Percentiles rank a stretch among this genome's conserved stretches.
These are phyloP conservation scores for Pterocles gutturalis DNA, from an alignment of 2,113 vertebrate species.

Conservation along the genomic window DNA sequence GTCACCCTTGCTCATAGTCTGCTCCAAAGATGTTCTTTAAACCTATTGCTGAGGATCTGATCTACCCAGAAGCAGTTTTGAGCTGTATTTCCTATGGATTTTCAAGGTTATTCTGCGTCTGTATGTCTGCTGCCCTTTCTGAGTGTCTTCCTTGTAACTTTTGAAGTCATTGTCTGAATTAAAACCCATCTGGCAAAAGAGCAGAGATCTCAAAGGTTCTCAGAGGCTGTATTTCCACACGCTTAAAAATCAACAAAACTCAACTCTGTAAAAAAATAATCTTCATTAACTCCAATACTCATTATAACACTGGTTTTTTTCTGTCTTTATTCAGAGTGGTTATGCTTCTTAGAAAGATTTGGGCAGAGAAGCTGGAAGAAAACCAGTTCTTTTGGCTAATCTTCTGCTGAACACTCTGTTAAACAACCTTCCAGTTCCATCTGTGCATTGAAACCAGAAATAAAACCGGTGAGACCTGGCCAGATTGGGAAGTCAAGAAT, in stretches of 20 bases:
- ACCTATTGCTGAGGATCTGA: not conserved
- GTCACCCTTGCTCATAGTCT: fast-evolving
- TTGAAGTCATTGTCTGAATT: not conserved
- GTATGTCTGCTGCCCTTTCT: not conserved
- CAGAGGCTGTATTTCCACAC: not conserved
- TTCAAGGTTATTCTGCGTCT: too few relatives aligned
- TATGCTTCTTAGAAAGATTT: not conserved
- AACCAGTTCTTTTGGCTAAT: not conserved
- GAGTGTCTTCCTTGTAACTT: not conserved
- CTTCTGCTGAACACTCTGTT: not conserved
- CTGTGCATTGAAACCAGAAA: not conserved
- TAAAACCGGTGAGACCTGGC: not conserved
- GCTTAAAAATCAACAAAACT: not conserved
- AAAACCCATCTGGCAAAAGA: not conserved
- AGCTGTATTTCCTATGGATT: not conserved
- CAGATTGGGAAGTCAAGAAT: not conserved
- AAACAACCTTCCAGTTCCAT: not conserved
- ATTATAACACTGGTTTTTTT: not conserved
- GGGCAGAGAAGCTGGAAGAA: not conserved
- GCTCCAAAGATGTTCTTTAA: not conserved
- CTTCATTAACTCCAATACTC: not conserved
- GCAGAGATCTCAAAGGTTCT: not conserved
- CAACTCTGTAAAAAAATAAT: not conserved
- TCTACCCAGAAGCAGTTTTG: not conserved
- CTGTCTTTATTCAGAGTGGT: not conserved